phyloP scores from a whole-genome alignment of 1,140 invertebrate species.

The Aplysia californica region DNA sequence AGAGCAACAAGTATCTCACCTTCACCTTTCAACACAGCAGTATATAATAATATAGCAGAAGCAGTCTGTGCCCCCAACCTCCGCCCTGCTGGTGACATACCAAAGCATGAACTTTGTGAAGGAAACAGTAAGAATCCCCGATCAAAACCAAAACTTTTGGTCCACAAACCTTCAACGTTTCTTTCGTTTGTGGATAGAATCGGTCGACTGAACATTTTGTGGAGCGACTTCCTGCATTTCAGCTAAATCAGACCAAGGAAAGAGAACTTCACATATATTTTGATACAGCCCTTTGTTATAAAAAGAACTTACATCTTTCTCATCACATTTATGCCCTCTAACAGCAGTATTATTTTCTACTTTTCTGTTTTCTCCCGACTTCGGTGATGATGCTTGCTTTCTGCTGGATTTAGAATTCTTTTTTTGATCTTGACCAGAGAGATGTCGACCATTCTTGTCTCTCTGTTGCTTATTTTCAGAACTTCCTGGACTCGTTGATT shows the following conservation, averaged over 20 bases:
- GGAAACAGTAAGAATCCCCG: not conserved
- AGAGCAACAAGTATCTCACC: too few species aligned
- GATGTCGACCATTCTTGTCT: not conserved
- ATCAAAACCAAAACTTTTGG: not conserved
- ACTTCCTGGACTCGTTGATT: not conserved
- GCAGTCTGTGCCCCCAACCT: too few species aligned
- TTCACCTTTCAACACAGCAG: too few species aligned
- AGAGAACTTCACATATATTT: slow-evolving; percentile 55
- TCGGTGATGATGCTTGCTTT: not conserved
- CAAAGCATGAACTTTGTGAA: not conserved
- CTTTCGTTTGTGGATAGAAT: not conserved
- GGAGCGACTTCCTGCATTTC: not conserved
- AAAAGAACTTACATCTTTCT: slow-evolving; percentile 13
- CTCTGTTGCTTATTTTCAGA: not conserved
- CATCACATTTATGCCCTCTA: not conserved
- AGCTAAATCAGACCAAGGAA: slow-evolving; percentile 30
- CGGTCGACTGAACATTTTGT: not conserved
- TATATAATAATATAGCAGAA: too few species aligned
- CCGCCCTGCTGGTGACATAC: too few species aligned
- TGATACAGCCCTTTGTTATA: slow-evolving; percentile 48
- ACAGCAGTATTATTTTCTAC: not conserved
- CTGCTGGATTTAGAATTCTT: not conserved
- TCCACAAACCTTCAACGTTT: not conserved
- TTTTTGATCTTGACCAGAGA: not conserved
- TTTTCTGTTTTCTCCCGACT: not conserved